A percentile compares a stretch with the other conserved stretches of the same genome.
Conservation (phyloP, 2,113 vertebrate species). For the Rhizomys pruinosus region DNA sequence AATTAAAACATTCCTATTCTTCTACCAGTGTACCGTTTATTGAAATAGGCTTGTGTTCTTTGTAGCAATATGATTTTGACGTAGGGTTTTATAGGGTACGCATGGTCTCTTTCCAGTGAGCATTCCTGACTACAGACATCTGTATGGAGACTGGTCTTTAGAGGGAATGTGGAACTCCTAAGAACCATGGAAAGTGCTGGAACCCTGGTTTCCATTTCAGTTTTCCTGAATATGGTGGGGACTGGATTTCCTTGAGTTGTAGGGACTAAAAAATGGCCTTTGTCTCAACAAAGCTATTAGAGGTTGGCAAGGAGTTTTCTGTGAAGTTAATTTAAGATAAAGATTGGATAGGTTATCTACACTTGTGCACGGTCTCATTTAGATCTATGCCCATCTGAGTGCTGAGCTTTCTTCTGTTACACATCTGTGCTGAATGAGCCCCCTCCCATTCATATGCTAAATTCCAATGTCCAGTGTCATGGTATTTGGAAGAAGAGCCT, state of each 20-base stretch:
- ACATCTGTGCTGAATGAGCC: background rate
- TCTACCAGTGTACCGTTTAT: background rate
- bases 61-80: background rate
- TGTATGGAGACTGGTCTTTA: background rate
- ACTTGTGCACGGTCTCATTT: background rate
- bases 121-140: background rate
- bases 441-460: background rate
- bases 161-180: background rate
- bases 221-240: background rate
- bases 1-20: background rate
- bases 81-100: background rate
- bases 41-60: background rate
- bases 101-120: background rate
- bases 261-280: background rate
- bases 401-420: conserved; percentile 1
- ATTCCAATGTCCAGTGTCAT: background rate
- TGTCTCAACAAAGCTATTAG: background rate
- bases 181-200: background rate
- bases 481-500: background rate
- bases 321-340: background rate
- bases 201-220: background rate
- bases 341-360: background rate
- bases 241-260: background rate
- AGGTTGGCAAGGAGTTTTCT: background rate
- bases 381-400: background rate